These are phyloP conservation scores for Orchesella cincta DNA, from an alignment of 1,140 invertebrate species.

Conservation along the genomic window DNA sequence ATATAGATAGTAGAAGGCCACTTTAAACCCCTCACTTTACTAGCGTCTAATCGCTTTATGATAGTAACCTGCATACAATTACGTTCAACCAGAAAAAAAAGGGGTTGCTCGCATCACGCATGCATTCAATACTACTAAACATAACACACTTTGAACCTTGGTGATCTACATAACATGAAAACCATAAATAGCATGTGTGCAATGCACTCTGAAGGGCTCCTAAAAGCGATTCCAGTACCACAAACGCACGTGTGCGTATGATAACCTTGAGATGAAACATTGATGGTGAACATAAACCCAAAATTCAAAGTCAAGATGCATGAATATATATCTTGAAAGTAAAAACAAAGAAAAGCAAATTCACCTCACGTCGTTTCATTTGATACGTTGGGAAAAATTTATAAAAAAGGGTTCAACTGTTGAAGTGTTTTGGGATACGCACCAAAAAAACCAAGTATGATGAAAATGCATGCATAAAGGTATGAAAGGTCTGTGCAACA, in stretches of 20 bases:
- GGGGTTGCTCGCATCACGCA: not conserved
- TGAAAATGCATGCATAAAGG: no score
- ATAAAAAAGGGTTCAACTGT: not conserved
- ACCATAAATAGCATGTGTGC: no score
- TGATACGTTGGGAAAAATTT: not conserved
- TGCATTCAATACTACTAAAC: not conserved
- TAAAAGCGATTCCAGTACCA: not conserved
- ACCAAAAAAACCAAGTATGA: no score
- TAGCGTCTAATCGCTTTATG: no score
- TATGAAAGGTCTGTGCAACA: not conserved
- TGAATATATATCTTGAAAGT: no score
- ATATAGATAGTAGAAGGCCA: no score
- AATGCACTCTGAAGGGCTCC: no score
- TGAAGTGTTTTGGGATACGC: no score
- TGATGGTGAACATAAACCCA: not conserved
- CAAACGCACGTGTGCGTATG: not conserved
- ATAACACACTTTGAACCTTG: no score
- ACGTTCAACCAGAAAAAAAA: not conserved
- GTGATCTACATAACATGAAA: no score
- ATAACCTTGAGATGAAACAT: not conserved
- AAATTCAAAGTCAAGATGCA: not conserved
- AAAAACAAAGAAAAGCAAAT: conserved; percentile 7
- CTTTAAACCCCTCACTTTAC: no score
- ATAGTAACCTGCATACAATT: conserved; percentile 16
- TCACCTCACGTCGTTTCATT: not conserved